A percentile compares a stretch with the other conserved stretches of the same genome.
Evolutionary conservation across 2,797 vertebrate genomes (phyloP).

Genomic region (Ataeniobius toweri): DNA sequence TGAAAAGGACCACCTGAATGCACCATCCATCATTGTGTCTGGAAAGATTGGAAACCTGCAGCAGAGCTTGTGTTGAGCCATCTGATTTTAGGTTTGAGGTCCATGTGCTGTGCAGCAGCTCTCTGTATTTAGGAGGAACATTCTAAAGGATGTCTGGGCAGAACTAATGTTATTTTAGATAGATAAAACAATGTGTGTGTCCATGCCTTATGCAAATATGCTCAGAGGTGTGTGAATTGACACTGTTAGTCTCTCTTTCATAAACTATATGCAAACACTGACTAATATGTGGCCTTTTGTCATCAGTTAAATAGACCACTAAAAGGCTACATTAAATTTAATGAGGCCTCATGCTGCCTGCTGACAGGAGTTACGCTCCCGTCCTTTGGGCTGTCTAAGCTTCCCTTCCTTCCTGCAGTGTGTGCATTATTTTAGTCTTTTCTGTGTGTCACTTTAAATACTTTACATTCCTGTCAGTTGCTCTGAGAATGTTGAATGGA

Average conservation of each 20-base stretch:
- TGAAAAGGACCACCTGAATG: neutral
- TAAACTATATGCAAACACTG: constrained; percentile 49
- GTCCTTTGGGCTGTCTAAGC: constrained; percentile 6
- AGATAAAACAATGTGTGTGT: neutral
- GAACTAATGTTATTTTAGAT: neutral
- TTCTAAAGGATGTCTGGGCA: neutral
- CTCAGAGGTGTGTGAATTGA: constrained; percentile 6
- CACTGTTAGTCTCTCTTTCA: constrained; percentile 28
- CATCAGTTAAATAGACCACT: constrained; percentile 53
- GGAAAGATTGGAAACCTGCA: neutral
- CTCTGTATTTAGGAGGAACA: neutral
- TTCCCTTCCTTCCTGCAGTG: neutral
- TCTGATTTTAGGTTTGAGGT: neutral
- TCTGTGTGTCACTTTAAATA: neutral
- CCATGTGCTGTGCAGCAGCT: neutral
- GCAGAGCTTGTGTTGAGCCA: neutral
- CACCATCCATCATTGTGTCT: neutral
- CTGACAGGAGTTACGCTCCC: constrained; percentile 34
- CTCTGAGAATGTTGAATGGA: constrained; percentile 16
- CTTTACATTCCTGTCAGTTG: constrained; percentile 16
- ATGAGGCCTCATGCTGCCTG: constrained; percentile 51
- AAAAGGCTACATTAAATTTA: constrained; percentile 66
- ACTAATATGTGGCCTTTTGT: constrained; percentile 60
- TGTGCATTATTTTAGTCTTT: neutral
- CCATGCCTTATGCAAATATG: constrained; percentile 11